phyloP scores from a whole-genome alignment of 1,140 invertebrate species.

The honey bee (Apis mellifera) region DNA sequence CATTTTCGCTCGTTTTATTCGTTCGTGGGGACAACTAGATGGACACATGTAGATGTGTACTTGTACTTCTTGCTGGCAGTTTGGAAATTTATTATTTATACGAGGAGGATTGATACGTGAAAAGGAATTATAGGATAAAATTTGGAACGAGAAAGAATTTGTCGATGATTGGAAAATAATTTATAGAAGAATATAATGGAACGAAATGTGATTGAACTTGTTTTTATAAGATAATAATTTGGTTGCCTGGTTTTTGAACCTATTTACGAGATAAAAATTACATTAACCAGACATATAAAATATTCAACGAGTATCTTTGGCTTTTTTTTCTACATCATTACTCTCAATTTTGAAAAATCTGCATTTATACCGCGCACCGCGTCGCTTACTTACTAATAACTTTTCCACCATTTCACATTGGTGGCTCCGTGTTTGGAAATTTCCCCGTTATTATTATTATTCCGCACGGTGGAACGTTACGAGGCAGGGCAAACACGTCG shows the following conservation, averaged over 20 bases:
- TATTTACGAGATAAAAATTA: no score
- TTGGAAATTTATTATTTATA: background rate
- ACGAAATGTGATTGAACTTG: no score
- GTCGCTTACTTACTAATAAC: background rate
- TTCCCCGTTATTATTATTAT: background rate
- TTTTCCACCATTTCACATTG: background rate
- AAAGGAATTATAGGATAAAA: no score
- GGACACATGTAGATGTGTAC: no score
- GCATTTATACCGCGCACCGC: background rate
- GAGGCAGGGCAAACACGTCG: background rate
- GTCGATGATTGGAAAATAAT: no score
- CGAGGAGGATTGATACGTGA: no score
- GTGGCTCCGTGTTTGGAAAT: background rate
- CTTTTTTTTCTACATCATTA: background rate
- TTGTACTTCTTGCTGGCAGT: background rate
- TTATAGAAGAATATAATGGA: no score
- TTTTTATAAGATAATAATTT: no score
- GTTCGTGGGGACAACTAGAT: no score
- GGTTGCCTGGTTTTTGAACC: no score
- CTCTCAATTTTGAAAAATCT: background rate
- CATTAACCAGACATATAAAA: background rate
- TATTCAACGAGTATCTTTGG: background rate
- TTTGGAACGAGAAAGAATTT: no score
- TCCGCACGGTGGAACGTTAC: background rate
- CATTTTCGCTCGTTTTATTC: background rate